phyloP scores from a whole-genome alignment of 1,140 invertebrate genomes.

The Penaeus chinensis region DNA sequence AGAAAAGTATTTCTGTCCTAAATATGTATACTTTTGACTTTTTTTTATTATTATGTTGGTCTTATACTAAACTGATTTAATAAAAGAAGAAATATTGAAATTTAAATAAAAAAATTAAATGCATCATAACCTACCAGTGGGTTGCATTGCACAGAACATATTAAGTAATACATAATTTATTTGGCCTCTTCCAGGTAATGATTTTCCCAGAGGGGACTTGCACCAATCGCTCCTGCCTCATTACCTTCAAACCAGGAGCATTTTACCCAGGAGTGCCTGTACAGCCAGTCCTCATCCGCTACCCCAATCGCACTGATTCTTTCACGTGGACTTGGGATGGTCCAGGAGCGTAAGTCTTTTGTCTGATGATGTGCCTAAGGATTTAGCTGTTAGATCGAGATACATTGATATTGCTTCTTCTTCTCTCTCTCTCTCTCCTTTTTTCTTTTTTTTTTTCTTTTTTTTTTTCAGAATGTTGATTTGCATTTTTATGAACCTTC shows the following conservation, averaged over 20 bases:
- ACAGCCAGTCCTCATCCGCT: constrained; percentile 92
- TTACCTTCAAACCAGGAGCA: constrained; percentile 94
- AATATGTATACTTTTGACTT: too few species aligned
- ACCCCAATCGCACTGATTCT: constrained; percentile 91
- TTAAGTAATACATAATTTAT: neutral
- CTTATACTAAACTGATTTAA: too few species aligned
- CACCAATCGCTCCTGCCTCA: constrained; percentile 91
- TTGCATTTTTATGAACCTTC: neutral
- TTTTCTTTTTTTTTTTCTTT: too few species aligned
- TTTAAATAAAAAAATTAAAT: too few species aligned
- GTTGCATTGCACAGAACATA: too few species aligned
- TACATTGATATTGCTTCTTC: neutral
- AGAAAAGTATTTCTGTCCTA: too few species aligned
- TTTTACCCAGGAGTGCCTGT: constrained; percentile 92
- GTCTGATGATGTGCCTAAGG: neutral
- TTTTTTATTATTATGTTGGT: too few species aligned
- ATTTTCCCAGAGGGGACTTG: constrained; percentile 97
- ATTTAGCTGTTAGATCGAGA: too few species aligned
- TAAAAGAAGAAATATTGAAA: too few species aligned
- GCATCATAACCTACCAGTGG: too few species aligned
- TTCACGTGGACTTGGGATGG: constrained; percentile 98
- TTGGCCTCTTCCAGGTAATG: constrained; percentile 76
- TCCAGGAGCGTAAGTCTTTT: constrained; percentile 86
- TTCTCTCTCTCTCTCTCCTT: neutral
- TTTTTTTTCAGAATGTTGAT: neutral